phyloP scores from a whole-genome alignment of 1,140 invertebrate genomes.

The Cherax quadricarinatus region DNA sequence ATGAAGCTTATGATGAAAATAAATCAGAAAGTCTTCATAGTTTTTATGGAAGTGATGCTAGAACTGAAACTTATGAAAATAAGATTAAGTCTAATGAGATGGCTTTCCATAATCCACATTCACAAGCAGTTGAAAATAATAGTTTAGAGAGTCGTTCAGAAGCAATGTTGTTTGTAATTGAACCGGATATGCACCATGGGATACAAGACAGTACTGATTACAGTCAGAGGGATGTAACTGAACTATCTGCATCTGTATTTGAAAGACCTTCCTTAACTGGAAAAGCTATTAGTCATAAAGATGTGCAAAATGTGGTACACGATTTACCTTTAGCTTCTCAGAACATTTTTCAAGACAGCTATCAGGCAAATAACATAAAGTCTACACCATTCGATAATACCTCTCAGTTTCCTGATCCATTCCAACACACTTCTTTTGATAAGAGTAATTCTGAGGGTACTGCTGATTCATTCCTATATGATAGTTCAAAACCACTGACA shows the following conservation, averaged over 20 bases:
- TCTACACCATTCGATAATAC: neutral
- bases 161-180: conserved; percentile 40
- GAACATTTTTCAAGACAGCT: neutral
- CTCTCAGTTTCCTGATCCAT: neutral
- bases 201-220: neutral
- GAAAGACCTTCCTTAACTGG: neutral
- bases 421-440: neutral
- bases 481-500: neutral
- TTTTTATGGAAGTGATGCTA: neutral
- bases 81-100: neutral
- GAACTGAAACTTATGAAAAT: neutral
- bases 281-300: neutral
- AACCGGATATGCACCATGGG: conserved; percentile 25
- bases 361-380: neutral
- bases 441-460: neutral
- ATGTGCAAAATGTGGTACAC: neutral
- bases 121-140: neutral
- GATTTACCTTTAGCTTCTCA: conserved; percentile 14
- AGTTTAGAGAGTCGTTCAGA: conserved; percentile 21
- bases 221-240: neutral
- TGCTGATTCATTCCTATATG: neutral
- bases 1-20: neutral
- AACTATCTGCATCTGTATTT: neutral
- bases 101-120: neutral
- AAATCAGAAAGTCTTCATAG: neutral